Percentiles rank a stretch among this genome's conserved stretches.
Evolutionary conservation across 1,140 invertebrate genomes (phyloP).

Genomic region (Elysia chlorotica): DNA sequence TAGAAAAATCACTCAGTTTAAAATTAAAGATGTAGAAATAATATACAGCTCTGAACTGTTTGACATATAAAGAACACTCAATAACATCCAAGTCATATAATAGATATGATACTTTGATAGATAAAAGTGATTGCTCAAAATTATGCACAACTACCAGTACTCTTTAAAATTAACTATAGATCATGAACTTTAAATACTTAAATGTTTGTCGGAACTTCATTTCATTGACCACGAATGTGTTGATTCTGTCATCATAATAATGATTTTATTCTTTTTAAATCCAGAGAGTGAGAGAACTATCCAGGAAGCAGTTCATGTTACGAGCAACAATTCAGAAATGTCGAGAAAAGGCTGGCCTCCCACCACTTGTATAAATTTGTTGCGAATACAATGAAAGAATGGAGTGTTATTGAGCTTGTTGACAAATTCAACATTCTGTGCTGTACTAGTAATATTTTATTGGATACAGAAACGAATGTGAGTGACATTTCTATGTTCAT

Average conservation of each 20-base stretch:
- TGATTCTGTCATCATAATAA: background rate
- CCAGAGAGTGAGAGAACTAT: conserved; percentile 88
- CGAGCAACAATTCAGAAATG: conserved; percentile 95
- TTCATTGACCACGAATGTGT: background rate
- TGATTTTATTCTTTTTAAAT: conserved; percentile 2
- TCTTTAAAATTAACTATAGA: background rate
- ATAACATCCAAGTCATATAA: background rate
- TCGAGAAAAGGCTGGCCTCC: conserved; percentile 90
- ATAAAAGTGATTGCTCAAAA: background rate
- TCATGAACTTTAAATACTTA: background rate
- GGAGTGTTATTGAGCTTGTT: too few relatives aligned
- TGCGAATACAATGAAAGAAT: too few relatives aligned
- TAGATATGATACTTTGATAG: background rate
- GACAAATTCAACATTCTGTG: too few relatives aligned
- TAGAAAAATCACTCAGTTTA: too few relatives aligned
- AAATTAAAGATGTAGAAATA: too few relatives aligned
- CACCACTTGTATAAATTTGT: conserved; percentile 58
- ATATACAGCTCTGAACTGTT: too few relatives aligned
- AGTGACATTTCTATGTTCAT: too few relatives aligned
- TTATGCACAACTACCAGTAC: background rate
- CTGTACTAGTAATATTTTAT: too few relatives aligned
- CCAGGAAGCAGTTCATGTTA: conserved; percentile 93
- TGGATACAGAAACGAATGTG: too few relatives aligned
- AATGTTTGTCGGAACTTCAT: too few relatives aligned
- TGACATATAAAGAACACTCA: background rate